Base-by-base conservation (phyloP, 1,140 invertebrate species). In the Ruditapes philippinarum region DNA sequence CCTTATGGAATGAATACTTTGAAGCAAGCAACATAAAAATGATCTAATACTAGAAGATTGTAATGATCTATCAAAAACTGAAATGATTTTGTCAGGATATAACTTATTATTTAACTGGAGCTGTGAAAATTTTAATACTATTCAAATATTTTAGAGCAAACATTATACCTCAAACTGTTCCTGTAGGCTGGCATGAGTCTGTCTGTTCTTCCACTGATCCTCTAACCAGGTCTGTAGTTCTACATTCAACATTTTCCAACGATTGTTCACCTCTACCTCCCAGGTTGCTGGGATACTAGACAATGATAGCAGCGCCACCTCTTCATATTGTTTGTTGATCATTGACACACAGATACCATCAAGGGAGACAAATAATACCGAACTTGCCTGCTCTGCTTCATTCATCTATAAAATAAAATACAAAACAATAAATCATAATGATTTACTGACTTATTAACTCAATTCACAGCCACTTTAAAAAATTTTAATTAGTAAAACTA, bases 141-240 rank as follows among this genome's bases (percentile, higher is more conserved):
- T n/a, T n/a, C n/a, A n/a, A n/a, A n/a, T n/a, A n/a, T n/a, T n/a
- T n/a, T n/a, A n/a, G n/a, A n/a, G n/a, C n/a, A n/a, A n/a, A 11
- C 12, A 45, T 78, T 92, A 88, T 74, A 94, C 94, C 92, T 93
- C 94, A 65, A 96, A 92, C 76, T 95, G 97, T 93, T 98, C 97
- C 95, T 98, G 97, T 65, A 98, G 96, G 89, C 98, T 97, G 73
- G 97, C 97, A 93, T 97, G 97, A 89, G 97, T 97, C 78, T 97
- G 96, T 51, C 97, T 97, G 65, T 97, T 96, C 90, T 96, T 96
- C 96, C 97, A 98, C 94, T 98, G 97, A 82, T 98, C 97, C 96
- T 98, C 98, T 51, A 98, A 92, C 98, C 98, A 98, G 0, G 97
- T 97, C 9, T 97, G 97, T 11, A 98, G 93, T 93, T 98, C 98